Base-by-base conservation (phyloP, 2,888 invertebrate species). In the Rosalia funebris region DNA sequence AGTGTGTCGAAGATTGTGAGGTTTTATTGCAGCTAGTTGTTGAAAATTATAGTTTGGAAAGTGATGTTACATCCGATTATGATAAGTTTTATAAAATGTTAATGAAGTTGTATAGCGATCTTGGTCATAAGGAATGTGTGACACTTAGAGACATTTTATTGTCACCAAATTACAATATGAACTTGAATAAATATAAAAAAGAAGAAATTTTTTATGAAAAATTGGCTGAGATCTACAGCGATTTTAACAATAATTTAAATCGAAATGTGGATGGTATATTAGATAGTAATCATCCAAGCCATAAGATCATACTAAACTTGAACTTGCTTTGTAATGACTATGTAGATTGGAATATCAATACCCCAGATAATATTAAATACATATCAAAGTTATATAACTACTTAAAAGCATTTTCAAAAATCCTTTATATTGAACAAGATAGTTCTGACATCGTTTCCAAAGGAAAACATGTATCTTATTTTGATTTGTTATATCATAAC, bases 381-480 rank as follows among this genome's bases (percentile, higher is more conserved):
- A 75, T 87, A 45, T 80, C 83, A 69, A 84, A 84, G 79, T 82
- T 87, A 62, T 85, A 85, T 69, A 85, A 84, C 75, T 88, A 87
- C 69, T 81, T 86, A 50, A 86, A 85, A 77, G 84, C 85, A 0
- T 85, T 87, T 31, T 83, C 84, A 0, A 84, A 84, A 69, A 74
- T 87, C 15, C 71, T 79, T 1, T 78, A 75, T 47, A 73, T 79
- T 3, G 79, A 81, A 68, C 65, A 73, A 17, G 76, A 81, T 57
- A 74, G 74, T 20, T 75, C 75, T 1, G 73, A 77, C 42, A 64
- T 79, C n/a, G 67, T 81, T 31, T 71, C 80, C 0, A 70, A 74
- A 32, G 77, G 76, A 1, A 75, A 83, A 59, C 72, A 79, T 0
- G 70, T 75, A 5, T 79, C 81, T 1, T 85, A 84, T 68, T 87